Conservation (phyloP, 2,797 vertebrate genomes). For the Cygnus olor region DNA sequence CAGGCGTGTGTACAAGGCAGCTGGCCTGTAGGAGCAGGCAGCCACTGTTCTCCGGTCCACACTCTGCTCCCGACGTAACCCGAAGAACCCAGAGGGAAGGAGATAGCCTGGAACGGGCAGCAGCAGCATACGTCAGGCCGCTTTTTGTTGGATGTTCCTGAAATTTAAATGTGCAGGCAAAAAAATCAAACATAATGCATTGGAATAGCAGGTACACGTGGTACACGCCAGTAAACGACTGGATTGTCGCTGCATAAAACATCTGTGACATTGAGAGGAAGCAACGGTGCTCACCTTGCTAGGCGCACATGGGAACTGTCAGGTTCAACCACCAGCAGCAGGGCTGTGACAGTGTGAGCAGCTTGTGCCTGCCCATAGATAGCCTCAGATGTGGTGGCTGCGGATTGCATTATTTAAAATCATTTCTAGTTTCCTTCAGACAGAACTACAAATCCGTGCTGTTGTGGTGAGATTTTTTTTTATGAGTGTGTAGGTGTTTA, state of each 20-base stretch:
- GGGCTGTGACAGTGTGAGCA: not conserved
- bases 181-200: not conserved
- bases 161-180: not conserved
- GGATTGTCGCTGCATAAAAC: not conserved
- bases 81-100: not conserved
- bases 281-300: not conserved
- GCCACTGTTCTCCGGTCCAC: not conserved
- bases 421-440: not conserved
- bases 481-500: not conserved
- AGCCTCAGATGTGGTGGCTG: not conserved
- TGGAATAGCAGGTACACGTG: not conserved
- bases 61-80: accelerated
- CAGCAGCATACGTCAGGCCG: not conserved
- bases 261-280: not conserved
- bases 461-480: not conserved
- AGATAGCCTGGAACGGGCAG: not conserved
- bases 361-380: not conserved
- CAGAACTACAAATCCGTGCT: not conserved
- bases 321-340: not conserved
- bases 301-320: not conserved
- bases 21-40: not conserved
- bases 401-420: not conserved
- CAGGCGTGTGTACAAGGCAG: not conserved
- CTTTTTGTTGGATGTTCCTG: not conserved
- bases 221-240: too few species aligned